Conservation (phyloP, 92 coral and sea anemone species). For the Porites cylindrica region DNA sequence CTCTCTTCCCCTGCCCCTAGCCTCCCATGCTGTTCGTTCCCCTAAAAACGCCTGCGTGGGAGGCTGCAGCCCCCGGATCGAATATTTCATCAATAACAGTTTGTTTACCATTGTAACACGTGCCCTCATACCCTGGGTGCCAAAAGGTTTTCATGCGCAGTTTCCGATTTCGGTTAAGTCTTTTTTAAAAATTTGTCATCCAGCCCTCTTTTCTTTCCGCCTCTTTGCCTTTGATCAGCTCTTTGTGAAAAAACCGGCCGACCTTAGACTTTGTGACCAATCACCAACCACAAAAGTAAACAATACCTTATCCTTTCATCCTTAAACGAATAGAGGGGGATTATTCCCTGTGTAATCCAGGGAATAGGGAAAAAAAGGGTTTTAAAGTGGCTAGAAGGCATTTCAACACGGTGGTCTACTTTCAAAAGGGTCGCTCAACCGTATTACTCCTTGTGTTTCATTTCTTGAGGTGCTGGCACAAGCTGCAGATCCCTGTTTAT, state of each 20-base stretch:
- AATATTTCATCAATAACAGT: background rate
- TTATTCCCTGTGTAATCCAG: background rate
- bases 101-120: background rate
- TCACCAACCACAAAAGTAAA: constrained; percentile 17
- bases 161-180: no score
- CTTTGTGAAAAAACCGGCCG: background rate
- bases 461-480: no score
- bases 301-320: background rate
- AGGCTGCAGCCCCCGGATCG: no score
- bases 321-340: background rate
- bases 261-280: constrained; percentile 12
- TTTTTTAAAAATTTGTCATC: background rate
- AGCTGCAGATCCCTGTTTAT: no score
- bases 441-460: no score
- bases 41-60: no score
- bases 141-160: no score
- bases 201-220: background rate
- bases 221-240: background rate
- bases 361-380: background rate
- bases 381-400: background rate
- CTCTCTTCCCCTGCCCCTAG: no score
- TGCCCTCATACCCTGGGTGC: no score
- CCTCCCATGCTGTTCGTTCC: no score
- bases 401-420: no score
- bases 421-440: no score